These are phyloP conservation scores for Uria aalge DNA, from an alignment of 2,113 vertebrate species.

Conservation along the genomic window DNA sequence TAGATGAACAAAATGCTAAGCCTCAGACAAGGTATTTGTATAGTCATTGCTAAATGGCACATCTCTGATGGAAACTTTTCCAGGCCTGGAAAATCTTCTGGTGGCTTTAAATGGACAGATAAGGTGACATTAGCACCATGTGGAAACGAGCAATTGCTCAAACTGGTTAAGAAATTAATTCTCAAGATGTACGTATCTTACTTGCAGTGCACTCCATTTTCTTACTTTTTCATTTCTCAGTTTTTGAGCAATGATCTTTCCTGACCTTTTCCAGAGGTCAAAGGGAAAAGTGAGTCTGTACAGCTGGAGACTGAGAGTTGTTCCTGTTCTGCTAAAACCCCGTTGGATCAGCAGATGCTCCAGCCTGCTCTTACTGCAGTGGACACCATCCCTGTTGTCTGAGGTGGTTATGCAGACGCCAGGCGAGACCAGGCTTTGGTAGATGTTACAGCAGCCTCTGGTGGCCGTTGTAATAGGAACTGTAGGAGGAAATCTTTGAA, in stretches of 20 bases:
- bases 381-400: not conserved
- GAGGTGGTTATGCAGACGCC: not conserved
- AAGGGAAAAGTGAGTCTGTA: not conserved
- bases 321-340: not conserved
- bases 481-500: not conserved
- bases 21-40: not conserved
- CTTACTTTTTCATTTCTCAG: not conserved
- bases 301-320: not conserved
- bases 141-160: not conserved
- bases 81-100: not conserved
- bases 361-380: not conserved
- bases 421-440: not conserved
- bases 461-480: conserved; percentile 7
- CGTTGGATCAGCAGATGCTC: not conserved
- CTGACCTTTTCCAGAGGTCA: not conserved
- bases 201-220: not conserved
- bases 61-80: not conserved
- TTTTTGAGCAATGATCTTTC: not conserved
- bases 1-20: not conserved
- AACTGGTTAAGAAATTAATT: not conserved
- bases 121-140: not conserved
- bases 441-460: conserved; percentile 67
- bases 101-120: not conserved
- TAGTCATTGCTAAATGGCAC: not conserved
- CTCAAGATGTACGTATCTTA: too few species aligned